These are phyloP conservation scores for Hirundichthys speculiger DNA, from an alignment of 2,113 vertebrate genomes.

Conservation along the genomic window DNA sequence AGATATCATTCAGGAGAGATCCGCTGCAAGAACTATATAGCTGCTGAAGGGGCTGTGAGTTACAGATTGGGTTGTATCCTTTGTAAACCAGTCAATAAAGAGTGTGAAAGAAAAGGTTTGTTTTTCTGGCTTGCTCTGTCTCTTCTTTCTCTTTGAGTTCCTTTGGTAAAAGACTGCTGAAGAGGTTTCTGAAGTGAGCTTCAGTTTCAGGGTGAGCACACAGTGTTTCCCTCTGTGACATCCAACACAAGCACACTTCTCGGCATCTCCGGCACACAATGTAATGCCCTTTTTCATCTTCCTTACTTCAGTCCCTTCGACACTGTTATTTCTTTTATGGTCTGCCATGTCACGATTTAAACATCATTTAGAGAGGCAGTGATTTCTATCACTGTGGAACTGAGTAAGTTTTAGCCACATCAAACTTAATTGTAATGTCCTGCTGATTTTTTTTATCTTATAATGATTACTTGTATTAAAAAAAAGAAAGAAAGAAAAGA, in stretches of 20 bases:
- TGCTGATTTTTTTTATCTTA: conserved; percentile 22
- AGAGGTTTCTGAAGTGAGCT: conserved; percentile 84
- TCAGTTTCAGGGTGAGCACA: conserved; percentile 85
- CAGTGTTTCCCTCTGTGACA: conserved; percentile 81
- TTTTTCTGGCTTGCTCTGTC: conserved; percentile 80
- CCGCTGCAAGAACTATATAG: conserved; percentile 29
- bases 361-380: too few relatives aligned
- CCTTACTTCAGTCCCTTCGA: not conserved
- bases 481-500: too few relatives aligned
- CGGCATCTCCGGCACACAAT: conserved; percentile 67
- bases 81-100: conserved; percentile 53
- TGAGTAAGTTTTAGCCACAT: conserved; percentile 17
- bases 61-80: conserved; percentile 41
- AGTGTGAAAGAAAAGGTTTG: conserved; percentile 45
- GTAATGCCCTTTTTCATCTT: conserved; percentile 54
- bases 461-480: not conserved
- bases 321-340: conserved; percentile 1
- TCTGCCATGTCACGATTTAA: too few relatives aligned
- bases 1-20: conserved; percentile 54
- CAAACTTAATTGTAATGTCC: conserved; percentile 10
- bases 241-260: conserved; percentile 74
- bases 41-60: conserved; percentile 39
- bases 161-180: conserved; percentile 80
- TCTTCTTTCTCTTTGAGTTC: conserved; percentile 81
- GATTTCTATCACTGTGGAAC: too few relatives aligned